Evolutionary conservation across 2,888 invertebrate genomes (phyloP).

Genomic region (Drosophila suboccidentalis): DNA sequence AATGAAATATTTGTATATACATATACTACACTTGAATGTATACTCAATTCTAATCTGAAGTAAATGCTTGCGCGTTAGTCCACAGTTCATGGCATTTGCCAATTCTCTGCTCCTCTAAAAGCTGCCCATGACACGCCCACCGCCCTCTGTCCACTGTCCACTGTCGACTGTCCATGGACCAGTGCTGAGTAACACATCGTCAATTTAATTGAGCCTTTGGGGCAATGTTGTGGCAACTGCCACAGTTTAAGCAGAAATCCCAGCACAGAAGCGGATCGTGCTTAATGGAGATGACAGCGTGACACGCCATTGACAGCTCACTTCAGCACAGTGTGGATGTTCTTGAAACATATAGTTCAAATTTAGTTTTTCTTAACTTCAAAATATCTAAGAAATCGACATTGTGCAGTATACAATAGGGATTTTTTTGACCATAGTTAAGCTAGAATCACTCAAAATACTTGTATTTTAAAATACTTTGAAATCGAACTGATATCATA

Average conservation of each 20-base stretch:
- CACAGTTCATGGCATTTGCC: conserved; percentile 2
- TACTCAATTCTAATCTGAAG: conserved; percentile 53
- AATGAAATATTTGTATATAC: conserved; percentile 70
- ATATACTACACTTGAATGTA: conserved; percentile 6
- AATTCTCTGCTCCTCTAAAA: not conserved
- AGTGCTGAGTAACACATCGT: conserved; percentile 37
- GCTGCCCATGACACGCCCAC: conserved; percentile 10
- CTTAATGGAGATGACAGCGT: conserved; percentile 20
- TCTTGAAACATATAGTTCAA: too few relatives aligned
- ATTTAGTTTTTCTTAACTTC: too few relatives aligned
- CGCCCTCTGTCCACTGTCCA: not conserved
- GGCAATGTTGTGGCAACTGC: conserved; percentile 34
- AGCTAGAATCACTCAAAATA: not conserved
- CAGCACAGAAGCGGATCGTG: conserved; percentile 8
- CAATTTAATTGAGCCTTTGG: conserved; percentile 62
- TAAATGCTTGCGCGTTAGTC: conserved; percentile 48
- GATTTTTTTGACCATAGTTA: not conserved
- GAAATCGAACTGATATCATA: too few relatives aligned
- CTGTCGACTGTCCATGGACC: not conserved
- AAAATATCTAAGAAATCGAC: too few relatives aligned
- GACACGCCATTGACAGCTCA: conserved; percentile 4
- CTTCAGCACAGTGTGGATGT: not conserved
- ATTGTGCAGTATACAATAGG: too few relatives aligned
- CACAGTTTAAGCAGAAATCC: conserved; percentile 34
- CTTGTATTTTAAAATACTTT: too few relatives aligned